Evolutionary conservation across 2,888 invertebrate genomes (phyloP).

Genomic region (Ceraclea dissimilis): DNA sequence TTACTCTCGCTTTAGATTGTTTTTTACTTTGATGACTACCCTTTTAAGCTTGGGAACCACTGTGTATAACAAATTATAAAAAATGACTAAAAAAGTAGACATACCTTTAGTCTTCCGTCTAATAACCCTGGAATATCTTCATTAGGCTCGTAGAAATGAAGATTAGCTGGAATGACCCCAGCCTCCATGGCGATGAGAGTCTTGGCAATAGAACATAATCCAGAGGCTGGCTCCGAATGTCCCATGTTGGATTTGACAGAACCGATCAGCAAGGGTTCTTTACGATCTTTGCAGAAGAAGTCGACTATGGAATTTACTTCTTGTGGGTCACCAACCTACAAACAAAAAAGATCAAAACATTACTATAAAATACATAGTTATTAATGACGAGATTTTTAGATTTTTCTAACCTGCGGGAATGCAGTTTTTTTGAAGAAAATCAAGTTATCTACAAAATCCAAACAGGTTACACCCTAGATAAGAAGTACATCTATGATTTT

Average conservation of each 20-base stretch:
- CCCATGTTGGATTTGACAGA: slow-evolving; percentile 99
- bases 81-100: neutral
- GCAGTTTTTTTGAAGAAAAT: no score
- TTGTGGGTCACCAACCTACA: slow-evolving; percentile 87
- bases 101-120: slow-evolving; percentile 79
- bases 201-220: slow-evolving; percentile 86
- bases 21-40: no score
- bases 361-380: no score
- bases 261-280: slow-evolving; percentile 78
- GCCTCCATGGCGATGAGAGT: slow-evolving; percentile 88
- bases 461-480: no score
- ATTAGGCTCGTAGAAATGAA: slow-evolving; percentile 85
- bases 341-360: neutral
- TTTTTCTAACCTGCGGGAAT: no score
- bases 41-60: no score
- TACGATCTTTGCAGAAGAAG: slow-evolving; percentile 77
- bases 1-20: no score
- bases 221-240: slow-evolving; percentile 91
- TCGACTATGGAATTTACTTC: slow-evolving; percentile 93
- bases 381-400: no score
- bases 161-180: slow-evolving; percentile 81
- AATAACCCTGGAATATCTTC: slow-evolving; percentile 82
- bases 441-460: no score
- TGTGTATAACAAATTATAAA: neutral
- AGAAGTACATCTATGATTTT: no score